Evolutionary conservation across 2,113 vertebrate species (phyloP).

Genomic region (Athene cunicularia): DNA sequence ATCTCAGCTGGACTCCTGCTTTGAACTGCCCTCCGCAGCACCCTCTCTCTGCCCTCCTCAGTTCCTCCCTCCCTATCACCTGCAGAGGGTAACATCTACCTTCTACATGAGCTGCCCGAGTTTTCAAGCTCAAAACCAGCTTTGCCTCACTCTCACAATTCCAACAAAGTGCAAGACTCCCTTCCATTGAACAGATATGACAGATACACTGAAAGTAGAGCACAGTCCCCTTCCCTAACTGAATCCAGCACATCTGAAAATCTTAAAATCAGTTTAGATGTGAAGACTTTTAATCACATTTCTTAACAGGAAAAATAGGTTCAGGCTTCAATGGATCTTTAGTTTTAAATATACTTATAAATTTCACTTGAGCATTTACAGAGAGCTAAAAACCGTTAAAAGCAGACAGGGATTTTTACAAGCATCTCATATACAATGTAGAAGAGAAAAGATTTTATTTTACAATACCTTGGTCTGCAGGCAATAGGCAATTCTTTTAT

Average conservation of each 20-base stretch:
- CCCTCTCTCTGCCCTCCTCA: background rate
- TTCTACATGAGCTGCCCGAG: background rate
- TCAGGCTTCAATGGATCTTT: background rate
- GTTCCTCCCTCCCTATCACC: background rate
- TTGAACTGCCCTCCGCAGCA: background rate
- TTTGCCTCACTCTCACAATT: background rate
- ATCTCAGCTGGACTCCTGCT: background rate
- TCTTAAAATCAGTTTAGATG: background rate
- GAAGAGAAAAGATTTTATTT: background rate
- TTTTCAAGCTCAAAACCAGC: background rate
- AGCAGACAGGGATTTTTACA: background rate
- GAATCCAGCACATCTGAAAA: background rate
- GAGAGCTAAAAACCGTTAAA: background rate
- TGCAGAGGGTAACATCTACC: background rate
- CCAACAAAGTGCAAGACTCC: background rate
- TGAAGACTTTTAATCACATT: background rate
- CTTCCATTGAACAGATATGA: background rate
- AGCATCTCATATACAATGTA: background rate
- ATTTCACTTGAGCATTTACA: background rate
- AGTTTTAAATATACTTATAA: background rate
- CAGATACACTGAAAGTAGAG: background rate
- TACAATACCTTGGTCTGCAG: background rate
- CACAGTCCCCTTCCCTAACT: background rate
- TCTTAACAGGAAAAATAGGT: background rate
- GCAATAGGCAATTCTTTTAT: background rate